Evolutionary conservation across 2,113 vertebrate species (phyloP).

Genomic region (Etia nguti): DNA sequence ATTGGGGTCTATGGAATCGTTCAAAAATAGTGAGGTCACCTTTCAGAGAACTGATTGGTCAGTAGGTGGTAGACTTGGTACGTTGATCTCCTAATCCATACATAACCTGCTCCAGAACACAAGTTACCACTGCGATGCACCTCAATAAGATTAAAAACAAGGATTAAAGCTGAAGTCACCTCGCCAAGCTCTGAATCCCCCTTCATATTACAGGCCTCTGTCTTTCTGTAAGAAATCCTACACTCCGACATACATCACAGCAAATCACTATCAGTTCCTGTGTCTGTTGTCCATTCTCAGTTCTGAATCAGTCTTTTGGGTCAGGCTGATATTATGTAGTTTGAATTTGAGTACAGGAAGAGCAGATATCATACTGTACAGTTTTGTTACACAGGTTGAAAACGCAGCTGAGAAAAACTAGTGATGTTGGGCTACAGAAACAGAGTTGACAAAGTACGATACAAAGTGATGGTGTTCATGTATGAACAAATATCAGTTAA

Average conservation of each 20-base stretch:
- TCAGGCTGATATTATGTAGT: neutral
- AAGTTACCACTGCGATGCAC: neutral
- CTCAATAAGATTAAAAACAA: neutral
- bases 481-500: neutral
- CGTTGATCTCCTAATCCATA: neutral
- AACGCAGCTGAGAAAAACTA: neutral
- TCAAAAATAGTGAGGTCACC: too few relatives aligned
- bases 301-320: neutral
- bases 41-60: neutral
- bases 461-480: neutral
- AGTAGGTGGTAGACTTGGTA: neutral
- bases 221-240: neutral
- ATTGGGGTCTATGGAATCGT: fast-evolving
- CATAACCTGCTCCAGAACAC: neutral
- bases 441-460: neutral
- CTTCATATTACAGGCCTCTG: neutral
- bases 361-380: neutral
- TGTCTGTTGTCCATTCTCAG: neutral
- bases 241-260: neutral
- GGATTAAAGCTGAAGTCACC: neutral
- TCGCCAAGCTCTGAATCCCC: neutral
- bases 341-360: neutral
- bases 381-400: neutral
- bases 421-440: neutral
- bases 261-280: neutral